A percentile compares a stretch with the other conserved stretches of the same genome.
Evolutionary conservation across 2,113 vertebrate species (phyloP).

Genomic region (Thamnophis sirtalis): DNA sequence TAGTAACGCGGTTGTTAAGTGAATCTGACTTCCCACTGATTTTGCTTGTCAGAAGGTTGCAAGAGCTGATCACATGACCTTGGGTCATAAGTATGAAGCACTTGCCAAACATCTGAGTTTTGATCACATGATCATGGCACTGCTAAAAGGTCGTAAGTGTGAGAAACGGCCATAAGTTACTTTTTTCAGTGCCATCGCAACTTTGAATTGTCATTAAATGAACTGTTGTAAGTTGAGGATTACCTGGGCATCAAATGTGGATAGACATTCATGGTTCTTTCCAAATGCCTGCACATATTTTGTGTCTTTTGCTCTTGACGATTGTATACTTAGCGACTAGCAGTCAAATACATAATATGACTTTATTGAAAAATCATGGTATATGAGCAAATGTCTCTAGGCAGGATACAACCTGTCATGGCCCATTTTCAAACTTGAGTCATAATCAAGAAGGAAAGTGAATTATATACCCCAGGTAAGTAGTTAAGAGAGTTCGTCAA

Average conservation of each 20-base stretch:
- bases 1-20: too few species aligned
- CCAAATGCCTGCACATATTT: not conserved
- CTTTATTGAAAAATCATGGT: not conserved
- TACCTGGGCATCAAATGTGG: not conserved
- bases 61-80: too few species aligned
- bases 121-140: too few species aligned
- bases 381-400: not conserved
- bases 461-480: not conserved
- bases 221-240: too few species aligned
- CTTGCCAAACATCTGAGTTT: too few species aligned
- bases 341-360: not conserved
- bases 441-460: not conserved
- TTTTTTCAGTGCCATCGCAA: too few species aligned
- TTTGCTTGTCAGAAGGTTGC: too few species aligned
- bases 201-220: too few species aligned
- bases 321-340: not conserved
- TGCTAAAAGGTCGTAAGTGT: too few species aligned
- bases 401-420: not conserved
- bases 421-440: not conserved
- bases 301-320: not conserved
- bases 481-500: not conserved
- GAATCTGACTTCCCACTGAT: too few species aligned
- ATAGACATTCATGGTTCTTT: not conserved
- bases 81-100: too few species aligned
- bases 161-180: too few species aligned